phyloP scores from a whole-genome alignment of 1,140 invertebrate species.

The Lucilia sericata region DNA sequence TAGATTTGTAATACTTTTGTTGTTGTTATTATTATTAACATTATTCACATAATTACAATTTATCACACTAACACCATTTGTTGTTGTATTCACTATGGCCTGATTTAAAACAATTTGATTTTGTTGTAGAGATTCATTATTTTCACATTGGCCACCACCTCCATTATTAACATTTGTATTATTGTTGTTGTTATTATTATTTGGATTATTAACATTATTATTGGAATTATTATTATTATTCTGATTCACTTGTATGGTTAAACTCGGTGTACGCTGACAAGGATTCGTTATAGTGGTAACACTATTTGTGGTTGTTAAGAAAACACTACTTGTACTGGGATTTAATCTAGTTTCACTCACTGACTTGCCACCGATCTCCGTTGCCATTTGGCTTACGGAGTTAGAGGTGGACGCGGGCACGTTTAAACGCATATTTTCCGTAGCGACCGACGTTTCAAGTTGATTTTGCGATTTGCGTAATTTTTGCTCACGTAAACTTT shows the following conservation, averaged over 20 bases:
- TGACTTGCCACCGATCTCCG: not conserved
- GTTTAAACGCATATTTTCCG: conserved; percentile 50
- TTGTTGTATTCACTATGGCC: conserved; percentile 47
- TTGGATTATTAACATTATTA: too few species aligned
- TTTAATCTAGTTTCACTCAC: conserved; percentile 48
- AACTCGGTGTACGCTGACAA: conserved; percentile 61
- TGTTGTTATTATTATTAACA: conserved; percentile 24
- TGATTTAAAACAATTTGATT: conserved; percentile 44
- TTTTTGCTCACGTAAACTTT: conserved; percentile 53
- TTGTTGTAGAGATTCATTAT: conserved; percentile 1
- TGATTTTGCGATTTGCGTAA: conserved; percentile 6
- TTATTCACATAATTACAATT: conserved; percentile 41
- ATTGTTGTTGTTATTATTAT: conserved; percentile 49
- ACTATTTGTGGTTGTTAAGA: conserved; percentile 51
- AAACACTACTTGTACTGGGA: conserved; percentile 54
- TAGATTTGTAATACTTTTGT: conserved; percentile 45
- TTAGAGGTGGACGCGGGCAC: conserved; percentile 46
- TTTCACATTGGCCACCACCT: conserved; percentile 47
- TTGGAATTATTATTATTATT: conserved; percentile 49
- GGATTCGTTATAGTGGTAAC: conserved; percentile 52
- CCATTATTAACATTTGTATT: conserved; percentile 46
- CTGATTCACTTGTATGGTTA: conserved; percentile 66
- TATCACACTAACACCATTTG: conserved; percentile 39
- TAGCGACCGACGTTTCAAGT: not conserved
- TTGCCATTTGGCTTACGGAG: not conserved